phyloP scores from a whole-genome alignment of 2,888 invertebrate species.

The Coelogynopora nodosa region DNA sequence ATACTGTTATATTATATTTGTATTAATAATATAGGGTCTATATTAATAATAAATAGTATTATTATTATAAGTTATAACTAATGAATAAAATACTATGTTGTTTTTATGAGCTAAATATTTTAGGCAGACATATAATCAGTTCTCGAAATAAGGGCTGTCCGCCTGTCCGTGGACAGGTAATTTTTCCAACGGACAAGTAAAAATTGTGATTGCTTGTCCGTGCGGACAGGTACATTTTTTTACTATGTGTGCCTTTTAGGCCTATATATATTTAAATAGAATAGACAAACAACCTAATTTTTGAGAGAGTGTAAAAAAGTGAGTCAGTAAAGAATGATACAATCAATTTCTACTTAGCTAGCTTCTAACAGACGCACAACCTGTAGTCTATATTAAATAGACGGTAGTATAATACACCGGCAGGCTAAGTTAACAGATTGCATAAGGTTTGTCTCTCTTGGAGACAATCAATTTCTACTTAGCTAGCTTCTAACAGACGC shows the following conservation, averaged over 20 bases:
- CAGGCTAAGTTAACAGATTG: conserved; percentile 31
- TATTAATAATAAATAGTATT: too few relatives aligned
- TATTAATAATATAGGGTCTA: too few relatives aligned
- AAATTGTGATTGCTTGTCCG: conserved; percentile 31
- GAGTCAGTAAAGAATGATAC: conserved; percentile 31
- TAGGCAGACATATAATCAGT: not conserved
- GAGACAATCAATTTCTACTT: too few relatives aligned
- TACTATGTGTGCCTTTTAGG: conserved; percentile 31
- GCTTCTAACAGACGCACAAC: conserved; percentile 31
- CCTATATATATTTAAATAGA: conserved; percentile 31
- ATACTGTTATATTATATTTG: too few relatives aligned
- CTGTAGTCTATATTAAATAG: not conserved
- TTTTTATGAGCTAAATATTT: too few relatives aligned
- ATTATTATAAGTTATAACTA: too few relatives aligned
- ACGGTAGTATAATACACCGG: not conserved
- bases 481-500: conserved; percentile 31
- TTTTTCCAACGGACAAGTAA: conserved; percentile 31
- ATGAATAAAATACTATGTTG: too few relatives aligned
- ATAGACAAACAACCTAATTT: conserved; percentile 27
- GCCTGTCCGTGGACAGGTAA: conserved; percentile 24
- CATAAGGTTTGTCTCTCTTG: conserved; percentile 31
- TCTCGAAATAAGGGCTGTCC: conserved; percentile 28
- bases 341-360: conserved; percentile 31
- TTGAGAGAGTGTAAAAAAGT: conserved; percentile 31
- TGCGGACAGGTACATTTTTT: conserved; percentile 31